Conservation (phyloP, 2,113 vertebrate genomes). For the Cinclus mexicanus region DNA sequence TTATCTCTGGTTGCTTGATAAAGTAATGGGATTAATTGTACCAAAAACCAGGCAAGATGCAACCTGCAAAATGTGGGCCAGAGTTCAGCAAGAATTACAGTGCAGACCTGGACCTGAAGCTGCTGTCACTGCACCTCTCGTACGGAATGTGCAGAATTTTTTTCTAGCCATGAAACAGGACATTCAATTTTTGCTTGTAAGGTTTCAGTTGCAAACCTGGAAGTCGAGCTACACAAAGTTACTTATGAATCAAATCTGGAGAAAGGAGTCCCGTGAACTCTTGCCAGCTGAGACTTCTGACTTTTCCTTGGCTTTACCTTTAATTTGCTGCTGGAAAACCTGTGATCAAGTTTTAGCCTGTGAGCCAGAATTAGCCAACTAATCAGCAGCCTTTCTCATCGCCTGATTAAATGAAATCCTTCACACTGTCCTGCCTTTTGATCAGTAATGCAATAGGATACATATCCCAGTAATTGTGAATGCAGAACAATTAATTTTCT, state of each 20-base stretch:
- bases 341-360: conserved; percentile 33
- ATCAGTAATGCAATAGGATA: not conserved
- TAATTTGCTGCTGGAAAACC: conserved; percentile 49
- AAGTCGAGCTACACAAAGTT: not conserved
- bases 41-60: not conserved
- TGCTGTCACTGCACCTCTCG: not conserved
- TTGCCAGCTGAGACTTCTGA: not conserved
- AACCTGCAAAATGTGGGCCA: not conserved
- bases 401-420: conserved; percentile 49
- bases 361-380: conserved; percentile 19
- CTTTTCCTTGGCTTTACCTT: conserved; percentile 28
- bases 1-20: not conserved
- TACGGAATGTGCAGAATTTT: not conserved
- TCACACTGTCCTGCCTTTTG: conserved; percentile 23
- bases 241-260: not conserved
- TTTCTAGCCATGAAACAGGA: not conserved
- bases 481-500: not conserved
- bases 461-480: conserved; percentile 3
- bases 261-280: not conserved
- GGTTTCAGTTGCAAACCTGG: not conserved
- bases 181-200: not conserved
- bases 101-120: not conserved
- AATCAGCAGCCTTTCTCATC: conserved; percentile 23
- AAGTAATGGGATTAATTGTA: not conserved
- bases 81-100: not conserved